Base-by-base conservation (phyloP, 2,113 vertebrate species). In the Lagopus muta region DNA sequence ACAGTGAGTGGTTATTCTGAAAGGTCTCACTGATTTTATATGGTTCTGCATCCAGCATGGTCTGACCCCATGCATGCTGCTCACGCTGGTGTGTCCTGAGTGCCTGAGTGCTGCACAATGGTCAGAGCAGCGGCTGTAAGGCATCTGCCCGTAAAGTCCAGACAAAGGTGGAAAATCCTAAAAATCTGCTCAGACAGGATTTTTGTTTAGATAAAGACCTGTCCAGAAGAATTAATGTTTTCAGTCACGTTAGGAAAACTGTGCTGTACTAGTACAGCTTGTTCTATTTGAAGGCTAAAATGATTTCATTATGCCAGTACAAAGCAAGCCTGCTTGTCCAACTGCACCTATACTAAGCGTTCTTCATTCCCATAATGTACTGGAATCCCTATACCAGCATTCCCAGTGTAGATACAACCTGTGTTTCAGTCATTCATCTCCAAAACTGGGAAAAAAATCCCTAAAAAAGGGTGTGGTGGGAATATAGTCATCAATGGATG, bases 11-110 rank as follows among this genome's bases (percentile, higher is more conserved):
- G 40, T 77, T 92, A 82, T 84, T 73, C 86, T 96, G 84, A 70
- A 88, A 91, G 60, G 38, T 95, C 76, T 81, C 75, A 79, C 22
- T 97, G 50, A 91, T 94, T 96, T 94, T 96, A 88, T 30, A 72
- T 77, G 90, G 72, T 92, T 97, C 76, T 94, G 81, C 92, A 96
- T 91, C 43, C 67, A 55, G 36, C 21, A 30, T n/a, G 17, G 4
- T 25, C 66, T 47, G 52, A 52, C 14, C 11, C 0, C 0, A 8
- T 62, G 50, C 17, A 48, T 24, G n/a, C 75, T 65, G 69, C 84
- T 54, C 7, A 5, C 0, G 0, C 70, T 70, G 54, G 1, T 7
- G 1, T 54, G 60, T 73, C 40, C 67, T 11, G 30, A n/a, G 18
- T 4, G 58, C 13, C 42, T 32, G 78, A 57, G 52, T 19, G 76